phyloP scores from a whole-genome alignment of 2,888 invertebrate species.

The Xestia rhomboidea region DNA sequence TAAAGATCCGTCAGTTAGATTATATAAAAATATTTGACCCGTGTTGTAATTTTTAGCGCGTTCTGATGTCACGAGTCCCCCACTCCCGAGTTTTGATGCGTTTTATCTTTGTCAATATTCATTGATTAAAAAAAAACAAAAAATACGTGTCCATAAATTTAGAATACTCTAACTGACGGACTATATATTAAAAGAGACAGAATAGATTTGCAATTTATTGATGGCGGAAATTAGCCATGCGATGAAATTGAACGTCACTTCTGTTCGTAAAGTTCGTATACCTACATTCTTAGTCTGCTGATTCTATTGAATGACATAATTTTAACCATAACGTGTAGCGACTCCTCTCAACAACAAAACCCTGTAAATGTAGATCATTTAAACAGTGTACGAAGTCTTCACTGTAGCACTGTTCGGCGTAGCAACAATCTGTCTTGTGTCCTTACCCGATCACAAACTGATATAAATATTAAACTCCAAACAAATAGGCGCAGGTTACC shows the following conservation, averaged over 20 bases:
- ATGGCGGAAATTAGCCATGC: too few relatives aligned
- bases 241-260: neutral
- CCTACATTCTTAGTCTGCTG: neutral
- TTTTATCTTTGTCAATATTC: too few relatives aligned
- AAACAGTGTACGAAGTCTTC: neutral
- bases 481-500: slow-evolving; percentile 1
- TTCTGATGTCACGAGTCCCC: too few relatives aligned
- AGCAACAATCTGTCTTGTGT: neutral
- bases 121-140: too few relatives aligned
- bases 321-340: neutral
- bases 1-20: too few relatives aligned
- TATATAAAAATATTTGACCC: too few relatives aligned
- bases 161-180: too few relatives aligned
- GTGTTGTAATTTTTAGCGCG: too few relatives aligned
- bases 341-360: neutral
- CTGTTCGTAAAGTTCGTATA: neutral
- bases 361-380: neutral
- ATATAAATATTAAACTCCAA: slow-evolving; percentile 12
- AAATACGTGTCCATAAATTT: too few relatives aligned
- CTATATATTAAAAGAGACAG: too few relatives aligned
- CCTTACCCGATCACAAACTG: neutral
- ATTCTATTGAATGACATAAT: neutral
- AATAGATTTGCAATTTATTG: too few relatives aligned
- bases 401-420: neutral
- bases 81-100: too few relatives aligned